Evolutionary conservation across 2,113 vertebrate species (phyloP).

Genomic region (Upupa epops): DNA sequence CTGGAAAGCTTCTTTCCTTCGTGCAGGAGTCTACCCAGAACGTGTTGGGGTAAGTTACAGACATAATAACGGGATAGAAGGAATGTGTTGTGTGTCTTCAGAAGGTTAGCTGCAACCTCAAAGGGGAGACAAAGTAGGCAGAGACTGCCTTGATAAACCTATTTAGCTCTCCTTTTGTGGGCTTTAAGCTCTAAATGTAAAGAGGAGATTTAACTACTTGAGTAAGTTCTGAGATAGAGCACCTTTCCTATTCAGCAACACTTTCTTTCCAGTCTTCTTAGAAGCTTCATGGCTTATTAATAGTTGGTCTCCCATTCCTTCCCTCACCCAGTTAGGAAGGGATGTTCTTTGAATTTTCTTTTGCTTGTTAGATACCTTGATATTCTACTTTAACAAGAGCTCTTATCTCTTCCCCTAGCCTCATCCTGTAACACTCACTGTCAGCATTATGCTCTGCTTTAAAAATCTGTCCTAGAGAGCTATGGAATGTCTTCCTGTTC

Average conservation of each 20-base stretch:
- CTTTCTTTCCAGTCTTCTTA: background rate
- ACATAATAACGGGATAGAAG: background rate
- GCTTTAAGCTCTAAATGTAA: background rate
- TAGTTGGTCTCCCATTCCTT: background rate
- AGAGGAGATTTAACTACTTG: background rate
- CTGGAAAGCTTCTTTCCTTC: constrained; percentile 97
- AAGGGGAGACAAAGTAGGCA: background rate
- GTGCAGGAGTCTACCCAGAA: constrained; percentile 97
- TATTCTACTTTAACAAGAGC: background rate
- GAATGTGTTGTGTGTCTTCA: background rate
- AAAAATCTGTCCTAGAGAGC: background rate
- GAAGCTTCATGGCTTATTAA: background rate
- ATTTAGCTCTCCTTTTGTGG: background rate
- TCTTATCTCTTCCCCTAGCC: background rate
- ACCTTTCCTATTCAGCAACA: background rate
- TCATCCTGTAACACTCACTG: background rate
- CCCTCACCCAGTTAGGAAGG: background rate
- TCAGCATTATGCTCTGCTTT: constrained; percentile 5
- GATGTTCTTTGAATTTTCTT: background rate
- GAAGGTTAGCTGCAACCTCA: background rate
- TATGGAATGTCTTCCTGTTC: background rate
- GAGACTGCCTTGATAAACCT: background rate
- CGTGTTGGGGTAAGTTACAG: constrained; percentile 83
- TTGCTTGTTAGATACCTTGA: background rate
- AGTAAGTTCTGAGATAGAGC: background rate